Conservation (phyloP, 2,888 invertebrate species). For the Andrena trimmerana region DNA sequence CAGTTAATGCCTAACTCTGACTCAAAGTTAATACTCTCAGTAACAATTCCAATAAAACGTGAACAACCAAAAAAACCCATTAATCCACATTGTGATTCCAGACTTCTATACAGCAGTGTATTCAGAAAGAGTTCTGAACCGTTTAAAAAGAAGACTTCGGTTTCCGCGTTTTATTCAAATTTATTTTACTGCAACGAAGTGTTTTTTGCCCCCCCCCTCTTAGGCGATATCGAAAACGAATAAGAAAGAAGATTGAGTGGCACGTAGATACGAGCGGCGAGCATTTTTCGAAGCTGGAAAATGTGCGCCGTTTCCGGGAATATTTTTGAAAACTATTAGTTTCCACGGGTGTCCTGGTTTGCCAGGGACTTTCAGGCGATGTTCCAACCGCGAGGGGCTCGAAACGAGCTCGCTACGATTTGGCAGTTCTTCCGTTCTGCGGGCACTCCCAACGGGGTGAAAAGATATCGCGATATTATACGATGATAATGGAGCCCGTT, state of each 20-base stretch:
- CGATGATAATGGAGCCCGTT: constrained; percentile 75
- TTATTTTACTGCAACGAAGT: too few relatives aligned
- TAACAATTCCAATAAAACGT: too few relatives aligned
- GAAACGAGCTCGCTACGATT: constrained; percentile 62
- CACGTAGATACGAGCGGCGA: background rate
- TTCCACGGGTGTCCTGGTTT: constrained; percentile 13
- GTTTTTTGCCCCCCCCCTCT: too few relatives aligned
- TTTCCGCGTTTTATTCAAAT: too few relatives aligned
- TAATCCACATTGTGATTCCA: too few relatives aligned
- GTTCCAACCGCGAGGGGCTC: constrained; percentile 59
- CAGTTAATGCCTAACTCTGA: too few relatives aligned
- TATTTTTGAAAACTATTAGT: constrained; percentile 54
- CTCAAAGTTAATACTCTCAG: too few relatives aligned
- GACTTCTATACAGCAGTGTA: too few relatives aligned
- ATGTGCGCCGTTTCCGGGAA: constrained; percentile 8
- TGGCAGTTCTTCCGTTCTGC: constrained; percentile 69
- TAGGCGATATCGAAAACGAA: background rate
- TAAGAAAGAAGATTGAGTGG: background rate
- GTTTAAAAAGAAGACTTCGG: too few relatives aligned
- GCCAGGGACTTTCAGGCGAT: constrained; percentile 62
- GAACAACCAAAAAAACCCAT: too few relatives aligned
- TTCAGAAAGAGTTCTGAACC: too few relatives aligned
- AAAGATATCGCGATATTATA: constrained; percentile 78
- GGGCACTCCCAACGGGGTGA: constrained; percentile 66
- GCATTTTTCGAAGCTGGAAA: background rate